Evolutionary conservation across 2,888 invertebrate species (phyloP), one percentile per base, ranked within the genome.

Genomic region (Orthosia gracilis): DNA sequence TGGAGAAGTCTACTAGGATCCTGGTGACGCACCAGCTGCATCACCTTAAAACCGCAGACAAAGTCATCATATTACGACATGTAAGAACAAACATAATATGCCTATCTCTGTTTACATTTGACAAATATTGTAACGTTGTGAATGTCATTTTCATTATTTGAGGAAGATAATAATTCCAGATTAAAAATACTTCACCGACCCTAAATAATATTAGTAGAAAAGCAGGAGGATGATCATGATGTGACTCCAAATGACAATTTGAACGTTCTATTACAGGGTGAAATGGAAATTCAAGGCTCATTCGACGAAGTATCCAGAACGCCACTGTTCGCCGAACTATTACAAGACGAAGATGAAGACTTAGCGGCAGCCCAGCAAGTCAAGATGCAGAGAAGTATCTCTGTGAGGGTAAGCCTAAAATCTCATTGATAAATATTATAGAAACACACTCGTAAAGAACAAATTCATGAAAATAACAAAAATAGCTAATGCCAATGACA

Each of bases 21-120:
- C 96, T 99, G 11, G 98, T 98, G 72, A 99, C 99, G 0, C 98
- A 99, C 92, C 98, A 99, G 91, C 94, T 98, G n/a, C 98, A 99
- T 89, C 98, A 98, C 87, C 95, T 98, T 45, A 97, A 97, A 85
- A 91, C 96, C 23, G 97, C 97, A 1, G 97, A 98, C 90, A 96
- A 96, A 78, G 97, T 98, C 64, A 92, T 98, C 78, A 96, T 98
- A 74, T 91, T 98, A 69, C 97, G 97, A 72, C 97, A 97, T 89
- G 98, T 97, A 88, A 96, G 97, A 95, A 40, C n/a, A 45, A 12
- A 31, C 11, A 15, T n/a, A 23, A n/a, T 23, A 23, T 5, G 54
- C n/a, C 17, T 57, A 69, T 45, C 47, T 64, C 17, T 47, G 17
- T 70, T 64, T 47, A 47, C 18, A 15, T 45, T 45, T 54, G 17